Evolutionary conservation across 2,888 invertebrate species (phyloP).

Genomic region (Spodoptera exigua): DNA sequence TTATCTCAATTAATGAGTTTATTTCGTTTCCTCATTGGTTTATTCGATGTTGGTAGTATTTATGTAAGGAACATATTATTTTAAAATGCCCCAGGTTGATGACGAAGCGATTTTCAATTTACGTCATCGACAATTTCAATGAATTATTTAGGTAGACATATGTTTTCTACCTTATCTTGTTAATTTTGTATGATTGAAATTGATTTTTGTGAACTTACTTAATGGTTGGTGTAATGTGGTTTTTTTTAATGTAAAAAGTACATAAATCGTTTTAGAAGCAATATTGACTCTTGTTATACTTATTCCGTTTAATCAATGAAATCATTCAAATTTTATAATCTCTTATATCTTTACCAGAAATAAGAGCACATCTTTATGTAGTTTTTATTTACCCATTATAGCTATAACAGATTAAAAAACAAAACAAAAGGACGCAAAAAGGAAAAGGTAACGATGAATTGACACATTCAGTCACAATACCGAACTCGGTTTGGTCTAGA

Average conservation of each 20-base stretch:
- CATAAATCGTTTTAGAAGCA: neutral
- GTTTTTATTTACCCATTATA: neutral
- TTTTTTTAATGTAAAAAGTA: no score
- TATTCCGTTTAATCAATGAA: no score
- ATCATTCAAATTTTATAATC: no score
- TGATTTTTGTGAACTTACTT: no score
- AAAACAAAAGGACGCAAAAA: conserved; percentile 12
- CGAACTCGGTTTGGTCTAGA: conserved; percentile 12
- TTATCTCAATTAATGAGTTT: conserved; percentile 10
- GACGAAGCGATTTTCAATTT: neutral
- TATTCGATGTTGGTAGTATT: neutral
- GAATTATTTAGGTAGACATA: neutral
- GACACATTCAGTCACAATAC: conserved; percentile 3
- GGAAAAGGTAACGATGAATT: conserved; percentile 9
- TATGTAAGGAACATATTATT: neutral
- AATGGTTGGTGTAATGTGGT: no score
- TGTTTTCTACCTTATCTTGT: neutral
- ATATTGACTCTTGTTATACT: neutral
- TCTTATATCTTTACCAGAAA: no score
- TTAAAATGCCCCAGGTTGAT: neutral
- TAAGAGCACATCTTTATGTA: no score
- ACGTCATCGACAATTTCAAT: conserved; percentile 22
- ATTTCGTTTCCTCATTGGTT: conserved; percentile 10
- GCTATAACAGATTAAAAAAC: conserved; percentile 1
- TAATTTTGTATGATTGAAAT: no score